phyloP scores from a whole-genome alignment of 2,797 vertebrate species.

The Acanthopagrus latus region DNA sequence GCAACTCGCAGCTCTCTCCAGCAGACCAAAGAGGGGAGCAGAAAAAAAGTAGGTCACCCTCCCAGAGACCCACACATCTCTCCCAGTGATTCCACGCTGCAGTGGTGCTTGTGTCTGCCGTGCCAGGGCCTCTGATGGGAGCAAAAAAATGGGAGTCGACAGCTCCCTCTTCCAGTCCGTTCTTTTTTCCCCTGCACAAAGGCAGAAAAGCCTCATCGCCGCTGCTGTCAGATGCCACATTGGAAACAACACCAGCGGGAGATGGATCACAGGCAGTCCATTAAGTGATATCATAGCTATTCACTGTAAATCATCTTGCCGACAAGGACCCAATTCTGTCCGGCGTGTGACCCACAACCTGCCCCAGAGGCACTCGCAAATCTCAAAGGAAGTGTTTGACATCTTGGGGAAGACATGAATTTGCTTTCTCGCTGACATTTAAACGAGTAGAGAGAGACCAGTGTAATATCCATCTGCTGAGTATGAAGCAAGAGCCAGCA shows the following conservation, averaged over 20 bases:
- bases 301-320: neutral
- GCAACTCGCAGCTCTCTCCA: conserved; percentile 49
- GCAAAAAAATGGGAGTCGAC: conserved; percentile 63
- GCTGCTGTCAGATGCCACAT: conserved; percentile 19
- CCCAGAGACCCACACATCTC: conserved; percentile 75
- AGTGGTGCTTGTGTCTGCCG: conserved; percentile 66
- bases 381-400: neutral
- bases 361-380: neutral
- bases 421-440: neutral
- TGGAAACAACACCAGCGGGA: conserved; percentile 24
- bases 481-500: neutral
- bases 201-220: neutral
- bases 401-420: neutral
- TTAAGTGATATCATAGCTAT: conserved; percentile 30
- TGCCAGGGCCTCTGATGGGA: conserved; percentile 56
- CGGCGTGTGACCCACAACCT: conserved; percentile 3
- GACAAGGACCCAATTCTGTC: neutral
- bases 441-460: neutral
- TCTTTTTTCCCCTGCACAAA: conserved; percentile 4
- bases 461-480: neutral
- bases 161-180: conserved; percentile 34
- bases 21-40: conserved; percentile 65
- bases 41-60: conserved; percentile 85
- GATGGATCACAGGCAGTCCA: neutral
- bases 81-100: conserved; percentile 59